Evolutionary conservation across 23 tunicate genomes (phyloP).

Genomic region (Styela clava): DNA sequence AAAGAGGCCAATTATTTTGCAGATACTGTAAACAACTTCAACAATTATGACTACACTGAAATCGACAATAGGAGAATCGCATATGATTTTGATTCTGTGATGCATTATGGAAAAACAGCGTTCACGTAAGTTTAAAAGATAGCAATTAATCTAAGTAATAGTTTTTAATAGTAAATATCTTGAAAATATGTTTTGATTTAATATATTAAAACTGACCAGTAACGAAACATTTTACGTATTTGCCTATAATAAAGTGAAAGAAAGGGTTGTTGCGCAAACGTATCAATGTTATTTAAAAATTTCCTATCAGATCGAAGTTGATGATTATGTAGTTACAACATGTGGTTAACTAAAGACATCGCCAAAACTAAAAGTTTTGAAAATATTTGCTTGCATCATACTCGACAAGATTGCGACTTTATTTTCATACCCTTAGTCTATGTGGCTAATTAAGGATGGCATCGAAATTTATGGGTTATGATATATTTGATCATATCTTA

Average conservation of each 20-base stretch:
- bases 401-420: not conserved
- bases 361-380: no score
- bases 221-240: not conserved
- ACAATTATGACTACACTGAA: conserved; percentile 47
- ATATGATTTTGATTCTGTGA: conserved; percentile 86
- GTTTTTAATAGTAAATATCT: not conserved
- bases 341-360: no score
- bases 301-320: no score
- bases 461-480: not conserved
- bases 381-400: not conserved
- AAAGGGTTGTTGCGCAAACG: not conserved
- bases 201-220: not conserved
- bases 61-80: conserved; percentile 75
- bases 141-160: not conserved
- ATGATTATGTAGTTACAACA: no score
- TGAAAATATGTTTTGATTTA: no score
- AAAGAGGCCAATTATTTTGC: not conserved
- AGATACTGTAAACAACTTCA: conserved; percentile 72
- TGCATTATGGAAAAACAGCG: conserved; percentile 87
- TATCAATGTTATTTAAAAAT: no score
- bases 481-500: no score
- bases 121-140: conserved; percentile 44
- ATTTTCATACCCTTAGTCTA: not conserved
- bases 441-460: not conserved
- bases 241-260: not conserved